A percentile compares a stretch with the other conserved stretches of the same genome.
Evolutionary conservation across 64 coral and sea anemone genomes (phyloP).

Genomic region (Montipora efflorescens): DNA sequence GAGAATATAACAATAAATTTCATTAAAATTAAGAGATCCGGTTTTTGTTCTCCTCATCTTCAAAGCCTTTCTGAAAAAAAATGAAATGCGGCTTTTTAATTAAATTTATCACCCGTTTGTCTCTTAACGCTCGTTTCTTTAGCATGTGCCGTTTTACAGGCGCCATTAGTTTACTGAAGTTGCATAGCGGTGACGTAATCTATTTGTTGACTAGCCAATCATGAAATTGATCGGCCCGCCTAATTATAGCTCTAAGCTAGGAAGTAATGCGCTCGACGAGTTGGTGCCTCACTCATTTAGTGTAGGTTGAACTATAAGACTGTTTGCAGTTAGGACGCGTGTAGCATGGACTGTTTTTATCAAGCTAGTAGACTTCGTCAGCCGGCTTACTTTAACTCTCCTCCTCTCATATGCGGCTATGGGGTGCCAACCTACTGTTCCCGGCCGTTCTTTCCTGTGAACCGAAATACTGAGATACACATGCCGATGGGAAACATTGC

Average conservation of each 20-base stretch:
- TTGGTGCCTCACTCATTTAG: slow-evolving; percentile 33
- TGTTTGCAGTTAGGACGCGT: not conserved
- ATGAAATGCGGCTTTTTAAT: slow-evolving; percentile 33
- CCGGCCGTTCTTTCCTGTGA: slow-evolving; percentile 39
- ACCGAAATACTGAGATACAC: slow-evolving; percentile 17
- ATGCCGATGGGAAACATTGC: not conserved
- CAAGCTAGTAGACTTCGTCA: slow-evolving; percentile 38
- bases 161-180: slow-evolving; percentile 49
- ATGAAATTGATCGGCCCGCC: slow-evolving; percentile 51
- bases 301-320: not conserved
- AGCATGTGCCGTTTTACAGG: slow-evolving; percentile 38
- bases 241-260: slow-evolving; percentile 48
- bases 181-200: slow-evolving; percentile 56
- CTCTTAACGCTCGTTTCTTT: not conserved
- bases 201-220: slow-evolving; percentile 70
- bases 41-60: slow-evolving; percentile 50
- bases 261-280: slow-evolving; percentile 20
- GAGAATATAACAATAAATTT: slow-evolving; percentile 1
- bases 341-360: slow-evolving; percentile 61
- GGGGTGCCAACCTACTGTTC: slow-evolving; percentile 51
- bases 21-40: not conserved
- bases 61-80: not conserved
- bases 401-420: slow-evolving; percentile 55
- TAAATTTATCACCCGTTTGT: slow-evolving; percentile 56
- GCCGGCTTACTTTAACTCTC: slow-evolving; percentile 16